Percentiles rank a stretch among this genome's conserved stretches.
phyloP scores from a whole-genome alignment of 2,113 vertebrate species.

The Actenoides lindsayi region DNA sequence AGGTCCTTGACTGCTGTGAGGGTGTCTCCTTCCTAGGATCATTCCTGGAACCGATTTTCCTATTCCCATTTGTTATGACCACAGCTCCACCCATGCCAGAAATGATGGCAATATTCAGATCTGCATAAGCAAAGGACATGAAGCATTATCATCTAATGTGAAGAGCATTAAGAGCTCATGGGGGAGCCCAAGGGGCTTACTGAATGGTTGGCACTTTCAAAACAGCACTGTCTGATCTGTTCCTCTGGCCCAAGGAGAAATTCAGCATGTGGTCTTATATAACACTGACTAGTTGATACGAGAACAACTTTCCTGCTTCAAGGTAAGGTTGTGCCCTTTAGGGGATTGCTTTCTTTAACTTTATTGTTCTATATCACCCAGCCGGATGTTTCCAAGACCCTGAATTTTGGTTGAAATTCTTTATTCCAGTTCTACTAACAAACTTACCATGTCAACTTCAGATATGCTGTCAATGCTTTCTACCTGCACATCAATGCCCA shows the following conservation, averaged over 20 bases:
- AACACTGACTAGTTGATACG: background rate
- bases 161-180: background rate
- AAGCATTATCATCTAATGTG: background rate
- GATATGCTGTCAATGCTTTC: conserved; percentile 96
- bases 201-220: background rate
- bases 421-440: background rate
- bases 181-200: background rate
- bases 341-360: background rate
- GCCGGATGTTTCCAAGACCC: background rate
- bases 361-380: background rate
- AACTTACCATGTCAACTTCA: conserved; percentile 93
- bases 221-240: background rate
- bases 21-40: background rate
- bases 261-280: background rate
- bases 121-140: background rate
- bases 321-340: background rate
- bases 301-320: background rate
- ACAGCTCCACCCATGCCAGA: background rate
- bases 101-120: background rate
- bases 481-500: conserved; percentile 91
- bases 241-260: background rate
- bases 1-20: background rate
- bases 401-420: background rate
- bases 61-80: background rate
- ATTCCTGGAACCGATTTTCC: background rate